Conservation (phyloP, 2,113 vertebrate species). For the Pterophyllum scalare region DNA sequence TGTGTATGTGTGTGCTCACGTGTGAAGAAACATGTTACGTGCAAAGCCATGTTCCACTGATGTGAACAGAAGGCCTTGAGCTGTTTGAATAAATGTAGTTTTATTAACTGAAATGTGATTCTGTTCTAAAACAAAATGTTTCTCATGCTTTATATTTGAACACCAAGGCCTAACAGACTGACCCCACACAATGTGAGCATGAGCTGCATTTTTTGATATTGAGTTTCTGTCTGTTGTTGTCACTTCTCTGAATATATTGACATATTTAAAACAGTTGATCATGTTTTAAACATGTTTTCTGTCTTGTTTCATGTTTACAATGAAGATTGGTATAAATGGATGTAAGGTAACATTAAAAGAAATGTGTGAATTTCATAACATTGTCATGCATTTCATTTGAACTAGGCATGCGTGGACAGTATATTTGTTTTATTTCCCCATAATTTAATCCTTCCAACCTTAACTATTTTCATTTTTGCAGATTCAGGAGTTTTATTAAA, state of each 20-base stretch:
- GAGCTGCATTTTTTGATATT: neutral
- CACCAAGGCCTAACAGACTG: neutral
- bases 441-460: slow-evolving; percentile 1
- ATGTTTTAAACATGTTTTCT: slow-evolving; percentile 72
- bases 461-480: neutral
- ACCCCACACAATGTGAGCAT: slow-evolving; percentile 35
- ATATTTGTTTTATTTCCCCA: neutral
- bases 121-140: neutral
- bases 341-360: slow-evolving; percentile 77
- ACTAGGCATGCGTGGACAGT: neutral
- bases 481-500: neutral
- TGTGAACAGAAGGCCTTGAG: neutral
- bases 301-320: slow-evolving; percentile 73
- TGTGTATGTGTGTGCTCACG: neutral
- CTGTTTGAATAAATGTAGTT: neutral
- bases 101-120: neutral
- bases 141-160: neutral
- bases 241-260: neutral
- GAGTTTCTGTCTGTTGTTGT: neutral
- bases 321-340: slow-evolving; percentile 79
- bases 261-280: slow-evolving; percentile 57
- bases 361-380: slow-evolving; percentile 32
- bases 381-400: slow-evolving; percentile 44
- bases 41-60: neutral
- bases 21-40: slow-evolving; percentile 1